These are phyloP conservation scores for Danionella dracula DNA, from an alignment of 2,797 vertebrate genomes.

Conservation along the genomic window DNA sequence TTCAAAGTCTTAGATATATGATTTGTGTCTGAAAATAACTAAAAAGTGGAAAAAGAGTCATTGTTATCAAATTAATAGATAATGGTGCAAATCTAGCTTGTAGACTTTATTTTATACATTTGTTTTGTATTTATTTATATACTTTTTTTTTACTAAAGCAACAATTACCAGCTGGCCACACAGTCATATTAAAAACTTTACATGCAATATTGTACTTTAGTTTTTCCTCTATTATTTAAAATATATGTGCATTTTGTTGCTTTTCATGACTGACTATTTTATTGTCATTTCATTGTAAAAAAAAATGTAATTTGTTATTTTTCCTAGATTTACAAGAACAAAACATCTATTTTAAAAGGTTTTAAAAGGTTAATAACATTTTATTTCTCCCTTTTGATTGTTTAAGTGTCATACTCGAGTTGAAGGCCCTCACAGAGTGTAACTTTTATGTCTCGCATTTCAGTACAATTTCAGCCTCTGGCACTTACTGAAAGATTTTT, in stretches of 20 bases:
- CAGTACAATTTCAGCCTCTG: neutral
- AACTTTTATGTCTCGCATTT: neutral
- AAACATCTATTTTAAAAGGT: no score
- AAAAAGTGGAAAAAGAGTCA: no score
- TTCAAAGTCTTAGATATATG: neutral
- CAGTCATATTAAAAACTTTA: conserved; percentile 2
- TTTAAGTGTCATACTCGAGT: neutral
- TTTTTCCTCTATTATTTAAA: neutral
- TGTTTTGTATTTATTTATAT: no score
- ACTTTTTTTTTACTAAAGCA: neutral
- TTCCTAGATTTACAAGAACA: no score
- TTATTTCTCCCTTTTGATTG: neutral
- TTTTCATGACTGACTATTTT: no score
- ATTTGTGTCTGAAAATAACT: neutral
- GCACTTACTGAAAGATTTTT: neutral
- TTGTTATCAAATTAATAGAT: no score
- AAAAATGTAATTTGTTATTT: no score
- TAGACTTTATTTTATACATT: no score
- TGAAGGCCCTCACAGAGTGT: neutral
- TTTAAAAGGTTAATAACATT: no score
- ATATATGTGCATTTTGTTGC: neutral
- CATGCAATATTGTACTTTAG: no score
- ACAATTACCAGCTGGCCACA: neutral
- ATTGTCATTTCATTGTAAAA: no score
- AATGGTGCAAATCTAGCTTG: no score